These are phyloP conservation scores for Dryadula phaetusa DNA, from an alignment of 2,888 invertebrate species.

Conservation along the genomic window DNA sequence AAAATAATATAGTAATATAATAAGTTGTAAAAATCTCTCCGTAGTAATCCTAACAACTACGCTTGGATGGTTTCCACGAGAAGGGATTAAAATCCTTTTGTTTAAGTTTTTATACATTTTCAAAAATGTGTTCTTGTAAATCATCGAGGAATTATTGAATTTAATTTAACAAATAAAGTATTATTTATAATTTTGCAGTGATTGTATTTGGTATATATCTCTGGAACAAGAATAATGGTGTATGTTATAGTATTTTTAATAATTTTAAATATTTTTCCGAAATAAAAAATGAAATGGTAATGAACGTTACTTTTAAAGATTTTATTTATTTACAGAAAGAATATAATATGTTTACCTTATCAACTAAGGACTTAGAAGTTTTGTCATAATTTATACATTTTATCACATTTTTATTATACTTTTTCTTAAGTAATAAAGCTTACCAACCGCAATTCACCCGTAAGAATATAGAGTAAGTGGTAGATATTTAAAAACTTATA, in stretches of 20 bases:
- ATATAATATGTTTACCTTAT: constrained; percentile 35
- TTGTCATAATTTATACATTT: constrained; percentile 42
- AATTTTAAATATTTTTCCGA: not conserved
- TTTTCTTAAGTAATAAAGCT: constrained; percentile 24
- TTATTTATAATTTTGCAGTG: not conserved
- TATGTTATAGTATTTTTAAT: not conserved
- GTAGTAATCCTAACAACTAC: too few relatives aligned
- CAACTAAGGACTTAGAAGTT: constrained; percentile 43
- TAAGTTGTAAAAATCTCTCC: too few relatives aligned
- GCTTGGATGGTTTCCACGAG: too few relatives aligned
- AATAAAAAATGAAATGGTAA: too few relatives aligned
- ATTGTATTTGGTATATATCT: too few relatives aligned
- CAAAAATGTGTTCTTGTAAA: too few relatives aligned
- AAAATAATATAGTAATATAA: too few relatives aligned
- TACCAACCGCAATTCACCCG: constrained; percentile 31
- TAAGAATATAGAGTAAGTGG: constrained; percentile 7
- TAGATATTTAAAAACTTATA: constrained; percentile 20
- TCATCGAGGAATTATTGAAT: too few relatives aligned
- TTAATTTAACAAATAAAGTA: not conserved
- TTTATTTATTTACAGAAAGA: constrained; percentile 42
- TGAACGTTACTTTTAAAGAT: not conserved
- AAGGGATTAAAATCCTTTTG: too few relatives aligned
- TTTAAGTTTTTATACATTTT: too few relatives aligned
- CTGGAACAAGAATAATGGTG: too few relatives aligned
- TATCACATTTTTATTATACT: constrained; percentile 32